Base-by-base conservation (phyloP, 2,113 vertebrate genomes). In the Rhizomys pruinosus region DNA sequence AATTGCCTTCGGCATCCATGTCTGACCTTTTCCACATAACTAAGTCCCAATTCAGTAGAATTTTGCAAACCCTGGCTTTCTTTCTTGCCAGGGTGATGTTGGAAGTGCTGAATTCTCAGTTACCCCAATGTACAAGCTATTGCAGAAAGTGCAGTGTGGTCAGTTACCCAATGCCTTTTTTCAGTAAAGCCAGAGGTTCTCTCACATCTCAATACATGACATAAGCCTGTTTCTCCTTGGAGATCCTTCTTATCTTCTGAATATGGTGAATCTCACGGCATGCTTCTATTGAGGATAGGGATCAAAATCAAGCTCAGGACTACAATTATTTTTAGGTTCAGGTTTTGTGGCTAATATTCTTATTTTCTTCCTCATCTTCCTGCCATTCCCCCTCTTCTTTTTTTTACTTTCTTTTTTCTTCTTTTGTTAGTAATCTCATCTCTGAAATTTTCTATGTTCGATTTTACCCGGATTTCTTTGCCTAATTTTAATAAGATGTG, bases 311-410 rank as follows among this genome's bases (percentile, higher is more conserved):
- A 66, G 0, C 55, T 90, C 12, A 37, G 20, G 66, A 9, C 37
- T 81, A 78, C 71, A 91, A 37, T 87, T 34, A 72, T 25, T 93
- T 74, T 89, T 74, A 89, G 27, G 5, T 5, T 93, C 64, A 73
- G 25, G 68, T n/a, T 34, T 2, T 71, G 7, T 2, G 77, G 7
- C 11, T 20, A 87, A 66, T 17, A 0, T n/a, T n/a, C 47, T 27
- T 13, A 27, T 16, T 82, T 52, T 63, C 16, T 23, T 68, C 7
- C 10, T 42, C 42, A 5, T 66, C 13, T 61, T 17, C 55, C 39
- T 7, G 3, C 29, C 37, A 19, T 6, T 71, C 22, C 34, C 37
- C 16, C 1, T 34, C 34, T 37, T 57, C 59, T 39, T 1, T 39
- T 29, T n/a, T 4, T 7, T 1, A 17, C 17, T 5, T 23, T 57